Conservation (phyloP, 92 coral and sea anemone species). For the Zoanthus sansibaricus region DNA sequence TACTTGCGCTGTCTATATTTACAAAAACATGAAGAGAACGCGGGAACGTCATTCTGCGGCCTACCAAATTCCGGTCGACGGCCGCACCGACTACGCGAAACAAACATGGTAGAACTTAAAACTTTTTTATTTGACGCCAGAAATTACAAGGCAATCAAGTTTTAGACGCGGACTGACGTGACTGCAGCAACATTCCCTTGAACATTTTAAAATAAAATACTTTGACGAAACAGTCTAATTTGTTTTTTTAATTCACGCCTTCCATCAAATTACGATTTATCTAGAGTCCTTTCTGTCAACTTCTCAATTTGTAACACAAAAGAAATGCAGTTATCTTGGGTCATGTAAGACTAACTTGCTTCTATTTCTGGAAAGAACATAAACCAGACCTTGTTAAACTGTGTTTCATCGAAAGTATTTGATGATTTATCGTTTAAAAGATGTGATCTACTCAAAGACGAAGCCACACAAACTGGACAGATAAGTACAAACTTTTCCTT, state of each 20-base stretch:
- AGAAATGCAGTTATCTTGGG: constrained; percentile 16
- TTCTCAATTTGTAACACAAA: constrained; percentile 10
- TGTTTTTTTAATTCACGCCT: background rate
- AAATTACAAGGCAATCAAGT: no score
- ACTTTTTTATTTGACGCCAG: background rate
- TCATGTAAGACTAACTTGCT: background rate
- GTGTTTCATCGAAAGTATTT: constrained; percentile 38
- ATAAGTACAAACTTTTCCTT: background rate
- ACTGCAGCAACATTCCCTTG: background rate
- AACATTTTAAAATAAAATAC: background rate
- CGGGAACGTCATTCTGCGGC: background rate
- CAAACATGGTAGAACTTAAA: background rate
- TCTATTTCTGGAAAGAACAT: constrained; percentile 23
- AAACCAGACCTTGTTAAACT: constrained; percentile 22
- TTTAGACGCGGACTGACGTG: background rate
- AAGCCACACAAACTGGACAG: background rate
- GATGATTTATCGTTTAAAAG: constrained; percentile 28
- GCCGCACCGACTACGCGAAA: background rate
- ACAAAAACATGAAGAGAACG: constrained; percentile 8
- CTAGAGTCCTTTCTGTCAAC: background rate
- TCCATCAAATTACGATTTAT: background rate
- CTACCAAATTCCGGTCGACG: constrained; percentile 24
- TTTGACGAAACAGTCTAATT: background rate
- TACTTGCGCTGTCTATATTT: background rate
- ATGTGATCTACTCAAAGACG: background rate